phyloP scores from a whole-genome alignment of 2,888 invertebrate species.

The Morinoia aosen region DNA sequence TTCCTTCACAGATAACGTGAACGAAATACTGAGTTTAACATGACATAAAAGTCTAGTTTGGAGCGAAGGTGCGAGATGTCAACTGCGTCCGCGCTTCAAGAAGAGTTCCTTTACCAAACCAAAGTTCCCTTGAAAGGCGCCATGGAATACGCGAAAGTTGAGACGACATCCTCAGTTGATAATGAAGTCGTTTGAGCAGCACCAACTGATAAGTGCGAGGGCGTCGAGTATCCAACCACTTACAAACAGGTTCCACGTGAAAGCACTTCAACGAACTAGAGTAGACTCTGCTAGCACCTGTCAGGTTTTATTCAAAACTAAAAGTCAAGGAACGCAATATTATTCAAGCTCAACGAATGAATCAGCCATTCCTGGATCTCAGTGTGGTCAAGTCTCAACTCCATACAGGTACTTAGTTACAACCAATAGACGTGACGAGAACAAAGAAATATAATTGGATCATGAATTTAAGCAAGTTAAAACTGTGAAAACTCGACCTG shows the following conservation, averaged over 20 bases:
- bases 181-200: not conserved
- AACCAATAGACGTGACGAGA: not conserved
- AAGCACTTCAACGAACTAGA: not conserved
- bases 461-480: no score
- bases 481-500: not conserved
- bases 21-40: not conserved
- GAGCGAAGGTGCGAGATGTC: not conserved
- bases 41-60: not conserved
- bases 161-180: not conserved
- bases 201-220: not conserved
- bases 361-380: not conserved
- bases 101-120: not conserved
- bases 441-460: not conserved
- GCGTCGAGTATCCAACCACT: not conserved
- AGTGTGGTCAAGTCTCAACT: not conserved
- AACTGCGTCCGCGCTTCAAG: not conserved
- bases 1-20: not conserved
- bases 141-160: not conserved
- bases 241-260: not conserved
- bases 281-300: not conserved
- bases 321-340: not conserved
- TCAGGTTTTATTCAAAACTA: not conserved
- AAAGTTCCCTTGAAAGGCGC: not conserved
- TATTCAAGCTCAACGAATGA: not conserved
- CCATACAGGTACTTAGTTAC: not conserved